These are phyloP conservation scores for Phthorimaea operculella DNA, from an alignment of 1,140 invertebrate genomes.

Conservation along the genomic window DNA sequence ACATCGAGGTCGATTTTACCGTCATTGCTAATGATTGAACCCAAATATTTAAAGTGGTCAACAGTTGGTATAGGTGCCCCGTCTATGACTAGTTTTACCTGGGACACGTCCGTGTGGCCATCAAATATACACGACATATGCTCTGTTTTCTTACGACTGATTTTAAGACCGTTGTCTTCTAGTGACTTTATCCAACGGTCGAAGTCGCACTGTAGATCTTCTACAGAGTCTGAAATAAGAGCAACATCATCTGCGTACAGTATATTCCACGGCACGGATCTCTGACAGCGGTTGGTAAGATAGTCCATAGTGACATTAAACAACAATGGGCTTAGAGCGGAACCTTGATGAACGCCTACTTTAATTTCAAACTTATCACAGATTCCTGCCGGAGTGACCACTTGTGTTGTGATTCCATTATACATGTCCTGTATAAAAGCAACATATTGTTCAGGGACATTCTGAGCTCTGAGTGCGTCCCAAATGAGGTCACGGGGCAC, in stretches of 20 bases:
- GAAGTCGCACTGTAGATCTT: background rate
- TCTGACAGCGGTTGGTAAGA: too few relatives aligned
- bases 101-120: background rate
- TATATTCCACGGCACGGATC: too few relatives aligned
- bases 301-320: too few relatives aligned
- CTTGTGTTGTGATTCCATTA: too few relatives aligned
- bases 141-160: background rate
- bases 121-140: background rate
- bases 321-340: background rate
- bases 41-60: constrained; percentile 11
- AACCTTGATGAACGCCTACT: too few relatives aligned
- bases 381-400: too few relatives aligned
- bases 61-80: background rate
- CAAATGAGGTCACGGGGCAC: too few relatives aligned
- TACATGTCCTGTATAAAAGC: too few relatives aligned
- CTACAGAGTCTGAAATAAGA: background rate
- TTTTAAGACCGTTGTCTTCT: background rate
- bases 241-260: too few relatives aligned
- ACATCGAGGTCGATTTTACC: constrained; percentile 7
- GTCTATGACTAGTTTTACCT: background rate
- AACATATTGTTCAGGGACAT: too few relatives aligned
- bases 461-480: too few relatives aligned
- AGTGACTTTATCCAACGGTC: background rate
- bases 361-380: too few relatives aligned
- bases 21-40: constrained; percentile 7